Percentiles rank a stretch among this genome's conserved stretches.
Evolutionary conservation across 2,888 invertebrate species (phyloP).

Genomic region (Eilema caniola): DNA sequence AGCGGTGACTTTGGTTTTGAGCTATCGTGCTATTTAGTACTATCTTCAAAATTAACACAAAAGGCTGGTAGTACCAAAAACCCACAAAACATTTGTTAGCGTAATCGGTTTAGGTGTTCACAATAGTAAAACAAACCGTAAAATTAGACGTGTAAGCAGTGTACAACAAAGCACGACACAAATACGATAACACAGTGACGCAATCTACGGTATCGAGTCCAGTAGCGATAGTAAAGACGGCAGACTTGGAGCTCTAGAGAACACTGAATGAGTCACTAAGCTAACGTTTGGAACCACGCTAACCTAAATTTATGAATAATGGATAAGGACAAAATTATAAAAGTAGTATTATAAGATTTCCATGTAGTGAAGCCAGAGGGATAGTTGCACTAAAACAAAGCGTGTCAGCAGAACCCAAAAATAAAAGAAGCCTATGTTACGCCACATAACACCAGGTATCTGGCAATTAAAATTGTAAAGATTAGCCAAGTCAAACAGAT

Average conservation of each 20-base stretch:
- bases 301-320: neutral
- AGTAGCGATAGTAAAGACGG: slow-evolving; percentile 51
- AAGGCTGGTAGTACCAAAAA: neutral
- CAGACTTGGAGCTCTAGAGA: slow-evolving; percentile 31
- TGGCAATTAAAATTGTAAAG: neutral
- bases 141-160: slow-evolving; percentile 34
- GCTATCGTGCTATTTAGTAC: no score
- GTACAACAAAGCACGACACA: slow-evolving; percentile 40
- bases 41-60: neutral
- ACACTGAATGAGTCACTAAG: slow-evolving; percentile 2
- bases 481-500: neutral
- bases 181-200: slow-evolving; percentile 58
- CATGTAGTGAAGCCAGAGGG: no score
- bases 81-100: slow-evolving; percentile 29
- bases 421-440: no score
- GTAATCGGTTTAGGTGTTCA: slow-evolving; percentile 37
- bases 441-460: no score
- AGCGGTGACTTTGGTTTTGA: no score
- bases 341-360: neutral
- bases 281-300: neutral
- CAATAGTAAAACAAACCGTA: slow-evolving; percentile 39
- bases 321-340: neutral
- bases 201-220: slow-evolving; percentile 58
- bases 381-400: no score
- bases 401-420: no score